phyloP scores from a whole-genome alignment of 1,140 invertebrate species.

The Drosophila pruinosa region DNA sequence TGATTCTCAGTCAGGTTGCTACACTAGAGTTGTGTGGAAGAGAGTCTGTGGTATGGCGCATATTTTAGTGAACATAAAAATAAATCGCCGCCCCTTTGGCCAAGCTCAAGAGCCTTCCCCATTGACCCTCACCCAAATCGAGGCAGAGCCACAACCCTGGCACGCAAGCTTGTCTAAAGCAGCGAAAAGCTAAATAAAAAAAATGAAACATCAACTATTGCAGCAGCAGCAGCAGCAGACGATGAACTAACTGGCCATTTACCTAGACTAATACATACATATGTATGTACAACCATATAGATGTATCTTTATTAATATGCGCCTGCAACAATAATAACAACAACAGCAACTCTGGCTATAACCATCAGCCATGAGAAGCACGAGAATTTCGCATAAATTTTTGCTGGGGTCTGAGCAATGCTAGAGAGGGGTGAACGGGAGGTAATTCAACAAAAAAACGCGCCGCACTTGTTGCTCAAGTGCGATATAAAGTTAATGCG shows the following conservation, averaged over 20 bases:
- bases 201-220: conserved; percentile 18
- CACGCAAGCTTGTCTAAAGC: conserved; percentile 37
- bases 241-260: conserved; percentile 33
- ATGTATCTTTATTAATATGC: conserved; percentile 26
- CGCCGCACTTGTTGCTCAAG: conserved; percentile 26
- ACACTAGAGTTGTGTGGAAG: neutral
- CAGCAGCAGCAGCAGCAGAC: conserved; percentile 11
- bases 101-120: conserved; percentile 29
- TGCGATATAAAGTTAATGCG: conserved; percentile 42
- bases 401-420: conserved; percentile 8
- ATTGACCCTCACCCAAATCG: conserved; percentile 47
- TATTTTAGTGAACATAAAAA: conserved; percentile 17
- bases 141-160: conserved; percentile 12
- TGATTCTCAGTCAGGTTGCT: neutral
- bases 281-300: neutral
- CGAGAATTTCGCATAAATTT: conserved; percentile 72
- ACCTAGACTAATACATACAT: conserved; percentile 30
- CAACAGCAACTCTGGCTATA: neutral
- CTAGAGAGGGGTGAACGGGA: neutral
- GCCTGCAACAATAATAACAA: conserved; percentile 5
- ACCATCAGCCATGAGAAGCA: conserved; percentile 53
- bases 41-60: conserved; percentile 4
- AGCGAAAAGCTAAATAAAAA: too few relatives aligned
- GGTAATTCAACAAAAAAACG: neutral
- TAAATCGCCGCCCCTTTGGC: conserved; percentile 21